Evolutionary conservation across 2,888 invertebrate species (phyloP).

Genomic region (Sesia bembeciformis): DNA sequence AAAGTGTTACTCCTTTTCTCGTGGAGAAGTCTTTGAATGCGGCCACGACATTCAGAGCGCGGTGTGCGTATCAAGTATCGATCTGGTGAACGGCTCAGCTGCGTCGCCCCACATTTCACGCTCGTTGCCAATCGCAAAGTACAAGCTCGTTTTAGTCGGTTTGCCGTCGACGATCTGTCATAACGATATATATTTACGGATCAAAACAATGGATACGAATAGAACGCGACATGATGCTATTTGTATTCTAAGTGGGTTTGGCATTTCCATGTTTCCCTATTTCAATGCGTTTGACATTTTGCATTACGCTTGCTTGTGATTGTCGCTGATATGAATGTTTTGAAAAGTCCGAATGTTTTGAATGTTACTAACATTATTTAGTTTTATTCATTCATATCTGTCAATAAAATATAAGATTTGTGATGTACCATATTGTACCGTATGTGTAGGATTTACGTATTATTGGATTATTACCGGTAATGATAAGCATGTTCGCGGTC

Average conservation of each 20-base stretch:
- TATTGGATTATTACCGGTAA: too few species aligned
- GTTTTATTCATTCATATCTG: too few species aligned
- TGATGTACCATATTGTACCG: too few species aligned
- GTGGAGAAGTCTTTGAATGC: slow-evolving; percentile 40
- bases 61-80: slow-evolving; percentile 65
- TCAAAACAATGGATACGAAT: slow-evolving; percentile 30
- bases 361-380: too few species aligned
- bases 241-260: not conserved
- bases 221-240: slow-evolving; percentile 1
- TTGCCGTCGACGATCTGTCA: not conserved
- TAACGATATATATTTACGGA: slow-evolving; percentile 18
- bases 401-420: too few species aligned
- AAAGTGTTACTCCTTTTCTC: slow-evolving; percentile 19
- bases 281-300: not conserved
- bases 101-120: slow-evolving; percentile 61
- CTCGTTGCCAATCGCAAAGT: slow-evolving; percentile 44
- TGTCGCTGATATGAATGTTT: too few species aligned
- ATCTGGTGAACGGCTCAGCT: slow-evolving; percentile 57
- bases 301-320: too few species aligned
- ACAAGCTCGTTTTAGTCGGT: slow-evolving; percentile 26
- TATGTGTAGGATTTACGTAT: too few species aligned
- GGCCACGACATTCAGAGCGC: slow-evolving; percentile 56
- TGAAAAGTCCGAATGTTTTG: too few species aligned
- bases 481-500: not conserved
- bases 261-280: not conserved